A percentile compares a stretch with the other conserved stretches of the same genome.
phyloP scores from a whole-genome alignment of 1,140 invertebrate species.

The Brachystomella parvula region DNA sequence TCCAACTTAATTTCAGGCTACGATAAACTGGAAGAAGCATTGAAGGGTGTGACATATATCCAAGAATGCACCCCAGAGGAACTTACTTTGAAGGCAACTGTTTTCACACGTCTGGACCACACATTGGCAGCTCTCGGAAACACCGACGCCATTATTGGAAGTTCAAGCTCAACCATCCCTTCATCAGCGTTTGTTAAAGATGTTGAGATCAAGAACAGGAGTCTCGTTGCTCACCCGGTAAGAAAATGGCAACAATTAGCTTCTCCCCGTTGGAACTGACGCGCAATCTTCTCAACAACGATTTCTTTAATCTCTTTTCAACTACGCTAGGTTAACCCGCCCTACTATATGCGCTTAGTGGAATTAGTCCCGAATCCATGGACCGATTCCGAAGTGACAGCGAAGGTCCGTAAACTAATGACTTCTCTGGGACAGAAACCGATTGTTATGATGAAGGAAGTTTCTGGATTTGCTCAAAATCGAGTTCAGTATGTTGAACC shows the following conservation, averaged over 20 bases:
- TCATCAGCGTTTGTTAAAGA: conserved; percentile 68
- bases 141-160: conserved; percentile 67
- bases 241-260: conserved; percentile 15
- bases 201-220: conserved; percentile 66
- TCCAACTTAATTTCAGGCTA: background rate
- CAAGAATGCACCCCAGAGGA: conserved; percentile 91
- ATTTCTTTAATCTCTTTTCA: background rate
- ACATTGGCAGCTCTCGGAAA: conserved; percentile 49
- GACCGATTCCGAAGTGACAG: conserved; percentile 62
- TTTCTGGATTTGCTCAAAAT: conserved; percentile 87
- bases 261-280: background rate
- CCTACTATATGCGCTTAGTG: conserved; percentile 87
- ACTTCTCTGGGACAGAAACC: conserved; percentile 82
- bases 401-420: conserved; percentile 66
- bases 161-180: conserved; percentile 82
- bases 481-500: conserved; percentile 69
- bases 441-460: conserved; percentile 72
- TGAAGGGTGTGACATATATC: conserved; percentile 63
- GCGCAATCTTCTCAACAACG: background rate
- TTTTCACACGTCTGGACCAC: conserved; percentile 66
- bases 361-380: conserved; percentile 90
- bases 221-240: conserved; percentile 80
- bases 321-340: conserved; percentile 70
- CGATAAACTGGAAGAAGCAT: conserved; percentile 51
- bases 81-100: conserved; percentile 70